These are phyloP conservation scores for Leptonema lineaticorne DNA, from an alignment of 1,140 invertebrate genomes.

Conservation along the genomic window DNA sequence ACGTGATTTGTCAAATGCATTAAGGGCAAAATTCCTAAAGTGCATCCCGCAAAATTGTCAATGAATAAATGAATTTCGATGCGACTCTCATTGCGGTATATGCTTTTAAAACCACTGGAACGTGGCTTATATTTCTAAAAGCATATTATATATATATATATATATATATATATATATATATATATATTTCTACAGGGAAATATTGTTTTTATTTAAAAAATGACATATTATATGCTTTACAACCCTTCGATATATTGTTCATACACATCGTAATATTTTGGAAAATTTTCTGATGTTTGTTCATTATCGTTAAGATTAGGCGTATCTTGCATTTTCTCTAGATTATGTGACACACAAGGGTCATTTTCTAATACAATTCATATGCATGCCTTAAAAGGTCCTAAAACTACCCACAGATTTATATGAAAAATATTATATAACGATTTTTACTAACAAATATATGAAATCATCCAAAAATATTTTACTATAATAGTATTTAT, in stretches of 20 bases:
- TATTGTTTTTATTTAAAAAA: too few species aligned
- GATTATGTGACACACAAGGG: background rate
- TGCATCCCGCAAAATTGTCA: background rate
- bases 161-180: background rate
- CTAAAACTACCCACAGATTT: background rate
- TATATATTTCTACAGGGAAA: too few species aligned
- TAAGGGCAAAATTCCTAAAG: background rate
- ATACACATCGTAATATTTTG: too few species aligned
- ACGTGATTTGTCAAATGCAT: background rate
- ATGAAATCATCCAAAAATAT: too few species aligned
- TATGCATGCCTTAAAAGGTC: background rate
- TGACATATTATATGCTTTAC: too few species aligned
- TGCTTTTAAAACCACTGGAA: too few species aligned
- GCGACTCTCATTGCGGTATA: too few species aligned
- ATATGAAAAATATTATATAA: background rate
- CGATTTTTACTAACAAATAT: too few species aligned
- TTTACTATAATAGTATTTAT: too few species aligned
- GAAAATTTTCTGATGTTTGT: background rate
- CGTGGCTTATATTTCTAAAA: too few species aligned
- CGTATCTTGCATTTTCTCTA: background rate
- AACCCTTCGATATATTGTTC: too few species aligned
- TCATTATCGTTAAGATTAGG: background rate
- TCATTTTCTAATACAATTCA: background rate
- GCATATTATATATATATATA: background rate
- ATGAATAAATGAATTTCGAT: conserved; percentile 18